phyloP scores from a whole-genome alignment of 2,888 invertebrate species.

The Acanthosepion pharaonis region DNA sequence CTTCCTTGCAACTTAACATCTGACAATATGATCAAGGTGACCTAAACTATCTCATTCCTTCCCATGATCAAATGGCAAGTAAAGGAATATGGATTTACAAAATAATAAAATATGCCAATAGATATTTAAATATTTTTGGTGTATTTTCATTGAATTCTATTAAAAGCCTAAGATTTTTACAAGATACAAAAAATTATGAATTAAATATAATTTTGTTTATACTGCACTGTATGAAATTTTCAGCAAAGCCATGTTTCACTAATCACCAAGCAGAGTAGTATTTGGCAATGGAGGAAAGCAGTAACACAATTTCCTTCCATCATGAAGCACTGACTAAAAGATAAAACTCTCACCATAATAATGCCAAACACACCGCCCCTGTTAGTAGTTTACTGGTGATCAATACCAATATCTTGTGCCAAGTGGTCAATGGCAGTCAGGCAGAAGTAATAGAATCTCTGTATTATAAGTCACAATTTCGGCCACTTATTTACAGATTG shows the following conservation, averaged over 20 bases:
- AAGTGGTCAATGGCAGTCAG: conserved; percentile 10
- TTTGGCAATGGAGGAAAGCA: not conserved
- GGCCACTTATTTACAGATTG: conserved; percentile 20
- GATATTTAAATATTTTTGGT: not conserved
- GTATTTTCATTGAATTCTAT: not conserved
- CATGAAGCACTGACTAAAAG: not conserved
- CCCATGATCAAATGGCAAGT: not conserved
- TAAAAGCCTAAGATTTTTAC: not conserved
- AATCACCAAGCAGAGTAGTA: not conserved
- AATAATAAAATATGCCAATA: not conserved
- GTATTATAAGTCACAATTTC: not conserved
- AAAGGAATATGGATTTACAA: not conserved
- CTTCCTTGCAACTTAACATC: not conserved
- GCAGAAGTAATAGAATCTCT: conserved; percentile 25
- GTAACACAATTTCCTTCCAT: conserved; percentile 7
- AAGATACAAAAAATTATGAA: not conserved
- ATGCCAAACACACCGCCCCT: conserved; percentile 16
- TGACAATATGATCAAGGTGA: not conserved
- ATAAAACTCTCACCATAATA: not conserved
- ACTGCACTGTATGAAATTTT: no score
- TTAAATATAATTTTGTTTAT: not conserved
- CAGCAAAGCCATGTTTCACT: not conserved
- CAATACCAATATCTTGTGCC: conserved; percentile 33
- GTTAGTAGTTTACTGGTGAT: conserved; percentile 20
- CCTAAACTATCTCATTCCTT: not conserved